Evolutionary conservation across 2,888 invertebrate species (phyloP).

Genomic region (Cheilosia pagana): DNA sequence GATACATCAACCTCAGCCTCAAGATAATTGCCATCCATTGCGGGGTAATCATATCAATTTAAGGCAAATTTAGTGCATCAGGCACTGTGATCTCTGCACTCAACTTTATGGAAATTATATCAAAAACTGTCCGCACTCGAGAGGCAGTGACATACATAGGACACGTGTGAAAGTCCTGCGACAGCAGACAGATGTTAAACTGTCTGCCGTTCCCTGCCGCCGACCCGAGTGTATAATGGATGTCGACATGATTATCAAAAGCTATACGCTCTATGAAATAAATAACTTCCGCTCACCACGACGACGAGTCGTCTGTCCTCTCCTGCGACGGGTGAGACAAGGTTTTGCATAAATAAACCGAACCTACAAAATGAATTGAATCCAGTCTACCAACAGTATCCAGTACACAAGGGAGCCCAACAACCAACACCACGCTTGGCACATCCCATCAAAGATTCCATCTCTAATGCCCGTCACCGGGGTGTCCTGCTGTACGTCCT

Average conservation of each 20-base stretch:
- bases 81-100: slow-evolving; percentile 37
- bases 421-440: neutral
- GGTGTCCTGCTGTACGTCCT: slow-evolving; percentile 2
- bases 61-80: slow-evolving; percentile 51
- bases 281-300: slow-evolving; percentile 70
- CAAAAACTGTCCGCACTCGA: slow-evolving; percentile 45
- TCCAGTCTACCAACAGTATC: neutral
- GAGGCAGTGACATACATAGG: slow-evolving; percentile 16
- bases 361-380: slow-evolving; percentile 19
- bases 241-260: slow-evolving; percentile 65
- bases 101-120: slow-evolving; percentile 46
- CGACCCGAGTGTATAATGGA: slow-evolving; percentile 31
- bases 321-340: slow-evolving; percentile 32
- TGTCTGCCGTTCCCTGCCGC: slow-evolving; percentile 3
- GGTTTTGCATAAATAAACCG: slow-evolving; percentile 66
- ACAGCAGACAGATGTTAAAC: slow-evolving; percentile 61
- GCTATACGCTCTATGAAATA: slow-evolving; percentile 55
- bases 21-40: slow-evolving; percentile 45
- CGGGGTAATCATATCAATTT: slow-evolving; percentile 67
- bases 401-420: neutral
- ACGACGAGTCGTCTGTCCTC: no score
- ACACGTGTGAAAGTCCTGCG: slow-evolving; percentile 25
- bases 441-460: slow-evolving; percentile 25
- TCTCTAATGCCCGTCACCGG: slow-evolving; percentile 21
- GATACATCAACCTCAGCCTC: slow-evolving; percentile 11